Base-by-base conservation (phyloP, 2,888 invertebrate genomes). In the Phyllotreta cruciferae region DNA sequence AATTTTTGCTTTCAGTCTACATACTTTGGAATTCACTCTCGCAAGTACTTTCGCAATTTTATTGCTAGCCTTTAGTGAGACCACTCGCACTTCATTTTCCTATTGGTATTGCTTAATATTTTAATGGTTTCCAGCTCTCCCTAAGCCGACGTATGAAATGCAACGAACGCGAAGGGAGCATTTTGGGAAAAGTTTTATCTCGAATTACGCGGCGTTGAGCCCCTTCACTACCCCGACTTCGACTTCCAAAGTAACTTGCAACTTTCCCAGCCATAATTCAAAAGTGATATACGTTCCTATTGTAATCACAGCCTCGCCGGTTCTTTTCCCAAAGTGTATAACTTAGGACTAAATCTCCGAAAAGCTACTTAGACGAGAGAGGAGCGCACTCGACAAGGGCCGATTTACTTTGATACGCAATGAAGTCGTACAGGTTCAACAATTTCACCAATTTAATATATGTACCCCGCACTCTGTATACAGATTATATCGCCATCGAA, bases 271-370 rank as follows among this genome's bases (percentile, higher is more conserved):
- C 60, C 52, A 52, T 53, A 60, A 60, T 11, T 60, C 60, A 60
- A 60, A 60, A 60, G 58, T 60, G 53, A 60, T 60, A 60, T 60
- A 60, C 52, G 52, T 60, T 37, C 24, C 60, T 39, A 60, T 53
- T 60, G 60, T 60, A 60, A 60, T 60, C 60, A 60, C 52, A 36
- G 44, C 60, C n/a, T 44, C 44, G 36, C 52, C 52, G 24, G 52
- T 60, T 60, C 60, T 60, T 60, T 60, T 53, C 10, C 44, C 5
- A 44, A 47, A 60, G 52, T 60, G 60, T 60, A 52, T 60, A 60
- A 60, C 52, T 60, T 60, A 60, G 24, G 45, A 60, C 52, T 60
- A 60, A 60, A 60, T 60, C 53, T 37, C 41, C 14, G 24, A 24
- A 60, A 60, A 60, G 60, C 60, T 60, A 52, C 60, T 60, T 60